Percentiles rank a stretch among this genome's conserved stretches.
Evolutionary conservation across 1,140 invertebrate species (phyloP).

Genomic region (Drosophila bocki): DNA sequence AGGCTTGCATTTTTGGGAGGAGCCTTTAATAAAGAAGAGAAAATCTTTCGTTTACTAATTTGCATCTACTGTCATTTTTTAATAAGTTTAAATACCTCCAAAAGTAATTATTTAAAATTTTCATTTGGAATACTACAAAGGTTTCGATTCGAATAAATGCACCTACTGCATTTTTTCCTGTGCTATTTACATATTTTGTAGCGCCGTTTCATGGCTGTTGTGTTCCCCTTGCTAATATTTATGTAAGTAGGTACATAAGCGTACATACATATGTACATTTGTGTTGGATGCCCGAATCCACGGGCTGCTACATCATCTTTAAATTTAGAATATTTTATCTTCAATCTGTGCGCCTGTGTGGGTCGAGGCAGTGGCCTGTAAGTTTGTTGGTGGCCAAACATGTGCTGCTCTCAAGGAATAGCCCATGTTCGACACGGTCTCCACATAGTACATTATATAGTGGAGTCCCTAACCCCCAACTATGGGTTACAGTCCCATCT

Average conservation of each 20-base stretch:
- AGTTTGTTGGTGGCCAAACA: conserved; percentile 64
- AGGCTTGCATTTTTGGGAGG: background rate
- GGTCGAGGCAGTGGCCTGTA: conserved; percentile 55
- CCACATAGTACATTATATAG: conserved; percentile 15
- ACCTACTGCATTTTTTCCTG: conserved; percentile 13
- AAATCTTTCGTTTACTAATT: no score
- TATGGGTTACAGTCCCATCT: conserved; percentile 10
- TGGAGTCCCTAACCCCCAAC: conserved; percentile 6
- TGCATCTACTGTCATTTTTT: background rate
- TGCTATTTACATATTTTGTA: conserved; percentile 29
- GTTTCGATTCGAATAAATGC: background rate
- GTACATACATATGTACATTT: conserved; percentile 28
- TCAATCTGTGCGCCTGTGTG: conserved; percentile 65
- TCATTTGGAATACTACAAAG: background rate
- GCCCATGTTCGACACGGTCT: conserved; percentile 6
- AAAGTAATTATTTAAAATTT: background rate
- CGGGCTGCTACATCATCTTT: conserved; percentile 74
- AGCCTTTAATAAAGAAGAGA: background rate
- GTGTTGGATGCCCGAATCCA: conserved; percentile 55
- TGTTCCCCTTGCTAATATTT: conserved; percentile 42
- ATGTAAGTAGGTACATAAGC: conserved; percentile 27
- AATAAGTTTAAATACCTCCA: background rate
- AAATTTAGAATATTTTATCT: conserved; percentile 81
- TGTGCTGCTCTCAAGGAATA: conserved; percentile 40
- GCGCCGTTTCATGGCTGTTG: conserved; percentile 57